Base-by-base conservation (phyloP, 2,797 vertebrate species). In the Takifugu rubripes region DNA sequence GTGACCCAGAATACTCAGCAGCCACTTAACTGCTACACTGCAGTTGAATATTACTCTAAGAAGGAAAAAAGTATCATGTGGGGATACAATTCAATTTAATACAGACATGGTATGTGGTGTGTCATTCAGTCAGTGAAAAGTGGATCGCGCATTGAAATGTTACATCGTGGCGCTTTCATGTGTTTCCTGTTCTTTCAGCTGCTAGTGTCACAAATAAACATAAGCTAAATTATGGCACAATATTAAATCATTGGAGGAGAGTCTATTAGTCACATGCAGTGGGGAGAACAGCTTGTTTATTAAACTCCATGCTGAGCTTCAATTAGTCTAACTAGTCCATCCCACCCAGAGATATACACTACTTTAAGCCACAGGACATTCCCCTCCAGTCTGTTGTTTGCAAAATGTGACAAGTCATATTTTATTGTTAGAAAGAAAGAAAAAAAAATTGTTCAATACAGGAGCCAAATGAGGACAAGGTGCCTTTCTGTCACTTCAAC, bases 261-360 rank as follows among this genome's bases (percentile, higher is more conserved):
- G 76, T 75, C 54, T 77, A 86, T 82, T 79, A 87, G 74, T 62
- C 1, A 49, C 72, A 67, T 81, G 55, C 75, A 60, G 67, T 49
- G 52, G 72, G 60, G 61, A 68, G 63, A 65, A 59, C 61, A 64
- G 66, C 78, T 68, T 86, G 81, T 87, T 87, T 82, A 83, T 85
- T 75, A 72, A 81, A 74, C 52, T 49, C 44, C 84, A 76, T 16
- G 72, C 82, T 77, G 81, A 45, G 83, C 68, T 68, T 86, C 65
- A 86, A 87, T 88, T 87, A 82, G 77, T 77, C 64, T 72, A 78
- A 81, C 77, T 74, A 69, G 71, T 67, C 61, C 72, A 70, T 59
- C 64, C 71, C 70, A 74, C 56, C 47, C 68, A 68, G 27, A 75
- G 56, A 79, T 57, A 68, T 31, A 59, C 49, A 59, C 51, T 0